Percentiles rank a stretch among this genome's conserved stretches.
phyloP scores from a whole-genome alignment of 1,140 invertebrate species.

The Archivesica marissinica region DNA sequence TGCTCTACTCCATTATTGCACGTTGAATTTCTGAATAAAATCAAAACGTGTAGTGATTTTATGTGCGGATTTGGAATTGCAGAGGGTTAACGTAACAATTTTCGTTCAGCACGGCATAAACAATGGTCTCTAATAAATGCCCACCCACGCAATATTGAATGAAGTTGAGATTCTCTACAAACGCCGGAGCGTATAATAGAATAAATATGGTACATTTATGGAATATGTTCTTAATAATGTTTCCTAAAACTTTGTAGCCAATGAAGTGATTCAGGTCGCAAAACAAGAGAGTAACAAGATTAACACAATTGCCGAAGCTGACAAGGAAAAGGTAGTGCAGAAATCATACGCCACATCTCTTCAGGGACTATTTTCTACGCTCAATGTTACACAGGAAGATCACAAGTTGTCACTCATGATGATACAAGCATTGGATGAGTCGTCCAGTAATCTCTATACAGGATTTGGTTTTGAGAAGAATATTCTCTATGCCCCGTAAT shows the following conservation, averaged over 20 bases:
- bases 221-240: too few relatives aligned
- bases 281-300: conserved; percentile 39
- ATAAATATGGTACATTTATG: too few relatives aligned
- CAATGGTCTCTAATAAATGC: too few relatives aligned
- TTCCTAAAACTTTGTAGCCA: conserved; percentile 65
- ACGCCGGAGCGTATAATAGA: too few relatives aligned
- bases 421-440: conserved; percentile 56
- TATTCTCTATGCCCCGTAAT: conserved; percentile 37
- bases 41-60: too few relatives aligned
- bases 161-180: too few relatives aligned
- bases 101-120: too few relatives aligned
- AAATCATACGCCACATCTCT: conserved; percentile 43
- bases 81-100: too few relatives aligned
- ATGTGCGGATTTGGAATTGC: too few relatives aligned
- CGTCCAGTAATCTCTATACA: conserved; percentile 58
- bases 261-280: conserved; percentile 48
- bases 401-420: conserved; percentile 63
- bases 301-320: conserved; percentile 48
- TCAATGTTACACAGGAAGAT: conserved; percentile 63
- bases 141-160: too few relatives aligned
- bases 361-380: conserved; percentile 26
- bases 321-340: conserved; percentile 58
- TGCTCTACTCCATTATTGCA: too few relatives aligned
- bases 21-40: too few relatives aligned
- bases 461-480: conserved; percentile 53